Conservation (phyloP, 2,113 vertebrate genomes). For the Percopsis transmontana region DNA sequence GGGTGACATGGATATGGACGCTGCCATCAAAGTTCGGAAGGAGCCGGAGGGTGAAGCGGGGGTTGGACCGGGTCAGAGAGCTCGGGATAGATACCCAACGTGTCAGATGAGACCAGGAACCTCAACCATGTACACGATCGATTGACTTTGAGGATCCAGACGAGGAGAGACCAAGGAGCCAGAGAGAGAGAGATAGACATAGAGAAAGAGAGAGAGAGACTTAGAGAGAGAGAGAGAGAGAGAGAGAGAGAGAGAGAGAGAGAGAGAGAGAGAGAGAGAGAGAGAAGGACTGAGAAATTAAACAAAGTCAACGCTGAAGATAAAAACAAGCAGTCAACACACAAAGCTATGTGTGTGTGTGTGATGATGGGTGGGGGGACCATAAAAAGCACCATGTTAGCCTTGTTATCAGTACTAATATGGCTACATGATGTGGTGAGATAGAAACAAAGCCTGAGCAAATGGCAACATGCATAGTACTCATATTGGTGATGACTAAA, state of each 20-base stretch:
- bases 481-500: constrained; percentile 58
- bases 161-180: constrained; percentile 44
- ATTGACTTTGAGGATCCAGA: constrained; percentile 62
- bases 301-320: constrained; percentile 38
- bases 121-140: constrained; percentile 60
- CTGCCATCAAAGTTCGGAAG: constrained; percentile 82
- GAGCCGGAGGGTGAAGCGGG: constrained; percentile 48
- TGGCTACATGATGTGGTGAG: constrained; percentile 45
- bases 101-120: constrained; percentile 57
- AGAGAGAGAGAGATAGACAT: too few species aligned
- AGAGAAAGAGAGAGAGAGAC: too few species aligned
- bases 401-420: constrained; percentile 61
- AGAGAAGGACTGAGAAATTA: constrained; percentile 49
- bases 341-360: constrained; percentile 26
- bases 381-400: constrained; percentile 47
- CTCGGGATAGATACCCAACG: constrained; percentile 55
- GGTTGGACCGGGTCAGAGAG: constrained; percentile 61
- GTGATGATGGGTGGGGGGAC: constrained; percentile 3
- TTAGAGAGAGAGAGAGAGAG: too few species aligned
- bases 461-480: constrained; percentile 39
- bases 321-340: constrained; percentile 42
- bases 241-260: constrained; percentile 11
- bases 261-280: constrained; percentile 8
- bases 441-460: constrained; percentile 29
- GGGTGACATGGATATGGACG: constrained; percentile 76